Evolutionary conservation across 2,797 vertebrate species (phyloP).

Genomic region (Setipinna tenuifilis): DNA sequence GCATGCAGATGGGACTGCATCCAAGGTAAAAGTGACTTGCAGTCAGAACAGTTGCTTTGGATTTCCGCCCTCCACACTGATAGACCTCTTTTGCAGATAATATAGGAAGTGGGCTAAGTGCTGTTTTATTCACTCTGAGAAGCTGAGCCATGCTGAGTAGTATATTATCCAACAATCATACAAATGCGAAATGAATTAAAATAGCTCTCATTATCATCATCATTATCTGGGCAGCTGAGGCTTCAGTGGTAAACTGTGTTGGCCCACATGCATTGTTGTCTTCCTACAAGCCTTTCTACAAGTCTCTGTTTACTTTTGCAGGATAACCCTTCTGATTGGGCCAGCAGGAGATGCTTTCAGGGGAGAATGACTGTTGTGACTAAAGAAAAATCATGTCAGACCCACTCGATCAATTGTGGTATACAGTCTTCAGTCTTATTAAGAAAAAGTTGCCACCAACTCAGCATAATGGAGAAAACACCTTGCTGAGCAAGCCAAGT

Average conservation of each 20-base stretch:
- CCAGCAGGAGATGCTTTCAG: background rate
- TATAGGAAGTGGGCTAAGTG: background rate
- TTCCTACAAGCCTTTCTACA: background rate
- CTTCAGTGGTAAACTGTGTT: background rate
- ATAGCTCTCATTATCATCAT: constrained; percentile 7
- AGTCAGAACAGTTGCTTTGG: background rate
- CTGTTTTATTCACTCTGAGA: background rate
- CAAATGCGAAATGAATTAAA: background rate
- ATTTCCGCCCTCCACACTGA: background rate
- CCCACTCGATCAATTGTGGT: background rate
- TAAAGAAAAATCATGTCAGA: background rate
- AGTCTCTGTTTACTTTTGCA: background rate
- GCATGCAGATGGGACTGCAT: background rate
- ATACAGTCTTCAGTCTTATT: background rate
- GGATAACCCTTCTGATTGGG: background rate
- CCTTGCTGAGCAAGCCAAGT: constrained; percentile 49
- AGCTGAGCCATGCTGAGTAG: background rate
- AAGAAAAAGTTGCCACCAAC: constrained; percentile 38
- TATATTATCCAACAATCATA: constrained; percentile 1
- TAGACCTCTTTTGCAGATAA: background rate
- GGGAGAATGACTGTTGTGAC: background rate
- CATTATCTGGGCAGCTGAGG: background rate
- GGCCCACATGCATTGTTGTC: background rate
- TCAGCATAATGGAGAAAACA: constrained; percentile 35
- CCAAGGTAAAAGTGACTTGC: background rate